Evolutionary conservation across 53 echinoderm and acorn worm genomes (phyloP), one percentile per base, ranked within the genome.

Genomic region (Paracentrotus lividus): DNA sequence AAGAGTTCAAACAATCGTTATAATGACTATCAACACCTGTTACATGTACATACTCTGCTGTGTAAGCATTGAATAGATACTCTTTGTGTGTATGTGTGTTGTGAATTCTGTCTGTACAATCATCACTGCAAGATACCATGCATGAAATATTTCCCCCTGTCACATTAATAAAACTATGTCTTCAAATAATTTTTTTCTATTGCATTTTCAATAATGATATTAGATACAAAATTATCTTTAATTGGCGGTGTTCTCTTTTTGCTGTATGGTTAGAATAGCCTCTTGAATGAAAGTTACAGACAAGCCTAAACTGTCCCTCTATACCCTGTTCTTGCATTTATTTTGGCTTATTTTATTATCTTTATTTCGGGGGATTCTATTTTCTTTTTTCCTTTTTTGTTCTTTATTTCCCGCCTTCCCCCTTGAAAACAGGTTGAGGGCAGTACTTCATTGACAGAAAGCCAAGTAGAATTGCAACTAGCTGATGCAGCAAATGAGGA

Each of bases 401-500:
- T 69, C 49, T 69, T 67, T 90, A 61, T 90, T 90, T 44, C 72
- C 53, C 40, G 49, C 75, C 57, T 90, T 24, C n/a, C 72, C 72
- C 69, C 34, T 42, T 29, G 52, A 14, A 55, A 77, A 78, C 92
- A 92, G 92, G 92, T 59, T 12, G 24, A 78, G 10, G 92, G 78
- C 58, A 78, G 92, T 92, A 78, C 92, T 54, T 92, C 92, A 55
- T 60, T 92, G 92, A 92, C 92, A 54, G 92, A 92, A 92, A 78
- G 92, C 92, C 92, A 92, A 57, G 92, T 92, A 92, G 77, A 92
- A 92, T 92, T 81, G 81, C 92, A 92, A 78, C 92, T 92, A 55
- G 92, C 92, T 2, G 92, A 92, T 33, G 92, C 92, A 36, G 92
- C 92, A 42, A 92, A 57, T 78, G 92, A 92, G 92, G 92, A 92